A percentile compares a stretch with the other conserved stretches of the same genome.
Conservation (phyloP, 2,888 invertebrate genomes). For the Epicampocera succincta region DNA sequence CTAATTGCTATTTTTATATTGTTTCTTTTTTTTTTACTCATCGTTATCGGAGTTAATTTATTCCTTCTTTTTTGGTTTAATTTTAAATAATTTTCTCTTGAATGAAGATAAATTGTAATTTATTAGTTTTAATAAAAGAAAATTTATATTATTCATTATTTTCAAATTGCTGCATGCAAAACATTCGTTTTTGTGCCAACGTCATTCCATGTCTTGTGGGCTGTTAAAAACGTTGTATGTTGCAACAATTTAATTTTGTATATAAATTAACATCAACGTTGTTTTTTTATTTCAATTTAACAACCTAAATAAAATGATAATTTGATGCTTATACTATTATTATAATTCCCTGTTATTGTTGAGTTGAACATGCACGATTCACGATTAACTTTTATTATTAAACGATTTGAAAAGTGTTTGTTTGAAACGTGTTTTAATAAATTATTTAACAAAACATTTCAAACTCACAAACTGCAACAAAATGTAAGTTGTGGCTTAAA, state of each 20-base stretch:
- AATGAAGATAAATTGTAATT: no score
- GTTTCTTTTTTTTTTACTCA: no score
- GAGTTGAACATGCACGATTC: constrained; percentile 55
- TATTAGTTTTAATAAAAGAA: no score
- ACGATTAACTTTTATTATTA: constrained; percentile 58
- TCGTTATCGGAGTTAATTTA: no score
- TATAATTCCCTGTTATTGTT: constrained; percentile 33
- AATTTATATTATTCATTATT: no score
- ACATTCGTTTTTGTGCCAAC: neutral
- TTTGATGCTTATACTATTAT: constrained; percentile 26
- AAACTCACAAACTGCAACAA: constrained; percentile 1
- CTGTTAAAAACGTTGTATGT: constrained; percentile 2
- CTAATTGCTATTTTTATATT: no score
- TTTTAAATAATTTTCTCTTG: no score
- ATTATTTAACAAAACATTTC: constrained; percentile 42
- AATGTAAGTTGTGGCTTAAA: constrained; percentile 3
- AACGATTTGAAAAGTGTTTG: constrained; percentile 65
- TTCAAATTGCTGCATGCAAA: no score
- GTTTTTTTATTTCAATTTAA: constrained; percentile 41
- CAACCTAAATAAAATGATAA: constrained; percentile 51
- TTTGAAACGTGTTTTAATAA: constrained; percentile 66
- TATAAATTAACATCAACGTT: neutral
- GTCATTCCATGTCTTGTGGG: neutral
- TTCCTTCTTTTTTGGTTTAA: no score
- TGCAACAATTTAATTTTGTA: constrained; percentile 32